phyloP scores from a whole-genome alignment of 2,888 invertebrate species.

The Halictus quadricinctus region DNA sequence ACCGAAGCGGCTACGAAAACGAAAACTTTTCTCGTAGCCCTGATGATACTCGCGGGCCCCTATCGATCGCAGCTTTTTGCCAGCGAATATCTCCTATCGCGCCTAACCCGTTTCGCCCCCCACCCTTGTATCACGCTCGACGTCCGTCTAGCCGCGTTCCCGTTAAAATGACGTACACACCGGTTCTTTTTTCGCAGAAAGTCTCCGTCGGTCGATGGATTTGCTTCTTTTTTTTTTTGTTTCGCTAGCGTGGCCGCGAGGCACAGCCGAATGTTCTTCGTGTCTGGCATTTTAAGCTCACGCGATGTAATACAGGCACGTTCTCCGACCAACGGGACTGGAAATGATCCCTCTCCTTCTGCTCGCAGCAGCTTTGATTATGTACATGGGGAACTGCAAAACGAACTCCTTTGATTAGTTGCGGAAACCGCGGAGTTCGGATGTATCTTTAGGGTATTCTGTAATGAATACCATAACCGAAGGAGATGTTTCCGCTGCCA shows the following conservation, averaged over 20 bases:
- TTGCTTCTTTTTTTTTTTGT: neutral
- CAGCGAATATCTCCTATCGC: conserved; percentile 39
- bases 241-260: neutral
- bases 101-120: neutral
- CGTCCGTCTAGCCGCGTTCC: neutral
- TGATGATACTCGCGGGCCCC: conserved; percentile 28
- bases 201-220: neutral
- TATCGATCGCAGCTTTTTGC: conserved; percentile 59
- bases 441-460: conserved; percentile 6
- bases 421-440: neutral
- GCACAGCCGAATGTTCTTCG: conserved; percentile 22
- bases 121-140: neutral
- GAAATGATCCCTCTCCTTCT: conserved; percentile 7
- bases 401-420: conserved; percentile 8
- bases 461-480: neutral
- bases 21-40: conserved; percentile 60
- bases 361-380: conserved; percentile 9
- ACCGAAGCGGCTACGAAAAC: conserved; percentile 61
- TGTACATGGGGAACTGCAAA: conserved; percentile 2
- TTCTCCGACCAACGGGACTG: conserved; percentile 6
- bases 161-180: neutral
- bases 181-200: neutral
- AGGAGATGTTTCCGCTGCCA: neutral
- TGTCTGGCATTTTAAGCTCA: conserved; percentile 37
- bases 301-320: conserved; percentile 29